Base-by-base conservation (phyloP, 2,113 vertebrate genomes). In the Catharus fuscescens region DNA sequence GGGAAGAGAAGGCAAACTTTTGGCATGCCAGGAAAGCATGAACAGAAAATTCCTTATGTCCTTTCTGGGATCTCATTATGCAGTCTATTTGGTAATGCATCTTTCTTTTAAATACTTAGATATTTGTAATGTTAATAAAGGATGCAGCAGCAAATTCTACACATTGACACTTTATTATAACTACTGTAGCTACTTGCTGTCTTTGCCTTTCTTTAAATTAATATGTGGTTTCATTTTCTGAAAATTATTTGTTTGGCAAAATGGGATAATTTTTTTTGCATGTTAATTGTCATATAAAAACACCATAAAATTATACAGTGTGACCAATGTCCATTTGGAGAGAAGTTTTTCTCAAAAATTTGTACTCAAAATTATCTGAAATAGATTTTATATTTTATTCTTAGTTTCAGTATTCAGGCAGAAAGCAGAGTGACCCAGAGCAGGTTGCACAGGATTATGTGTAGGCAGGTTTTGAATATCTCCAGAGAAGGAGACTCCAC, bases 21-120 rank as follows among this genome's bases (percentile, higher is more conserved):
- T 69, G 59, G 18, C 6, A 9, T 34, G 8, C 14, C 44, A 66
- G 61, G 42, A 45, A 29, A 91, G 8, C 16, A 69, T 34, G 18
- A 40, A 25, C 5, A 36, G 36, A 77, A 65, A 34, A 57, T 38
- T 73, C 36, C 15, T 44, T 9, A 10, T 0, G 0, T 38, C 8
- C 25, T 60, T 31, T 53, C n/a, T 80, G n/a, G 12, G 28, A 45
- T 73, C 9, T 69, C 18, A 15, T 57, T 69, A 10, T 61, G 20
- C 4, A 44, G 9, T 29, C 14, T 64, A 36, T 14, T 28, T 69
- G 14, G 26, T 67, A 52, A 62, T 56, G 34, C 5, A 23, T 42
- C 16, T 72, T 54, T 21, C 14, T 61, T 85, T 64, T 23, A 73
- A 77, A 23, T 83, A 48, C 36, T 48, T 14, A 47, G 65, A 12